Base-by-base conservation (phyloP, 2,113 vertebrate genomes). In the Callionymus lyra region DNA sequence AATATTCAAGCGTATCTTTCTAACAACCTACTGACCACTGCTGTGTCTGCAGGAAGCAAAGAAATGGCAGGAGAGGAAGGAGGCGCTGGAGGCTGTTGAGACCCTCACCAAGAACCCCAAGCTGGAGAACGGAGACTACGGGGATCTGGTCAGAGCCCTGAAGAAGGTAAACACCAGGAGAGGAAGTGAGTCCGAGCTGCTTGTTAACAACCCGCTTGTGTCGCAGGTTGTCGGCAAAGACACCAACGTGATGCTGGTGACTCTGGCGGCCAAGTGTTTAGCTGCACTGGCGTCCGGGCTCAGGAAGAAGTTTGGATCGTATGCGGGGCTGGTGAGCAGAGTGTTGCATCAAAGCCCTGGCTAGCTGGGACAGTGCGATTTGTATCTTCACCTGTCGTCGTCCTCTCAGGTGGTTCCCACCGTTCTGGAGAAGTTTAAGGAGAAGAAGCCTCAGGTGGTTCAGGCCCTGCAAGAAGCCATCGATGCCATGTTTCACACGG, bases 1-100 rank as follows among this genome's bases (percentile, higher is more conserved):
- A n/a, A n/a, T n/a, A n/a, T n/a, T n/a, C n/a, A n/a, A n/a, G n/a
- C n/a, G n/a, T n/a, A n/a, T n/a, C n/a, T n/a, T n/a, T n/a, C n/a
- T n/a, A n/a, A n/a, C n/a, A n/a, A n/a, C n/a, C n/a, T n/a, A n/a
- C n/a, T n/a, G n/a, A n/a, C n/a, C 21, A 27, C 21, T 15, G 44
- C 39, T 53, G 9, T 82, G 9, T 44, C 31, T 53, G 2, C 61
- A 98, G 95, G 95, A 99, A 76, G 93, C 94, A 48, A 99, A 98
- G 78, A 99, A 99, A 72, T 99, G 95, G 95, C 94, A 99, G 72
- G 95, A 99, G 74, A 90, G 95, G 53, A 99, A 97, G 72, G 94
- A 98, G 74, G 93, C 88, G 33, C 74, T 99, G 65, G 95, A 99
- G 66, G 89, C 90, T 44, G 58, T 96, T 4, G 95, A 99, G 63